Conservation (phyloP, 2,888 invertebrate species). For the Monopis laevigella region DNA sequence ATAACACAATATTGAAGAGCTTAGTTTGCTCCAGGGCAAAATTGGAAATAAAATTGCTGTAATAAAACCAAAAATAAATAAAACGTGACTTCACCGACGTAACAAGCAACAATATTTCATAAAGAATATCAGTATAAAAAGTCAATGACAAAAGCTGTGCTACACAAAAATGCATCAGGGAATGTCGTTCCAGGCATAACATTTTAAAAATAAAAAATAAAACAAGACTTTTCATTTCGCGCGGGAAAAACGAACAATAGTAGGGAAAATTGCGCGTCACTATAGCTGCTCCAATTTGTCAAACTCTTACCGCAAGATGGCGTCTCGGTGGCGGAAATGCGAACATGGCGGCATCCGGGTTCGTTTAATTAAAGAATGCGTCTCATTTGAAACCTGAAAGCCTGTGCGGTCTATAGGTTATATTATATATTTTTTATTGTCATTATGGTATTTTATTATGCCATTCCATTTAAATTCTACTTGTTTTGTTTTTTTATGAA, state of each 20-base stretch:
- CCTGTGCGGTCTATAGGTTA: neutral
- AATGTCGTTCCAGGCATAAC: neutral
- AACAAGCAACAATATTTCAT: too few species aligned
- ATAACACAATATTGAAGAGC: too few species aligned
- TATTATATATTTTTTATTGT: too few species aligned
- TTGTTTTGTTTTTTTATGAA: too few species aligned
- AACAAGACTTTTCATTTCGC: conserved; percentile 57
- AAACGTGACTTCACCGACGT: neutral
- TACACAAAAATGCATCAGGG: neutral
- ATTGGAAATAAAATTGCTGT: too few species aligned
- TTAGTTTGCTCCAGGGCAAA: too few species aligned
- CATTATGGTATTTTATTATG: too few species aligned
- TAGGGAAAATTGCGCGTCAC: conserved; percentile 67
- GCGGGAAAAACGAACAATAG: conserved; percentile 62
- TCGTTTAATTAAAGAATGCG: conserved; percentile 6
- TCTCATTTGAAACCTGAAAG: neutral
- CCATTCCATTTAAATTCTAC: too few species aligned
- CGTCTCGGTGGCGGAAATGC: conserved; percentile 17
- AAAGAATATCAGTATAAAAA: neutral
- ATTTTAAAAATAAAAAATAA: neutral
- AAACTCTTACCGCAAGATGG: conserved; percentile 62
- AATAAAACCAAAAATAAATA: neutral
- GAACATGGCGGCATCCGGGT: neutral
- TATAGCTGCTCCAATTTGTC: conserved; percentile 64
- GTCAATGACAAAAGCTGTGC: neutral